A percentile compares a stretch with the other conserved stretches of the same genome.
These are phyloP conservation scores for Heliornis fulica DNA, from an alignment of 2,113 vertebrate species.

Conservation along the genomic window DNA sequence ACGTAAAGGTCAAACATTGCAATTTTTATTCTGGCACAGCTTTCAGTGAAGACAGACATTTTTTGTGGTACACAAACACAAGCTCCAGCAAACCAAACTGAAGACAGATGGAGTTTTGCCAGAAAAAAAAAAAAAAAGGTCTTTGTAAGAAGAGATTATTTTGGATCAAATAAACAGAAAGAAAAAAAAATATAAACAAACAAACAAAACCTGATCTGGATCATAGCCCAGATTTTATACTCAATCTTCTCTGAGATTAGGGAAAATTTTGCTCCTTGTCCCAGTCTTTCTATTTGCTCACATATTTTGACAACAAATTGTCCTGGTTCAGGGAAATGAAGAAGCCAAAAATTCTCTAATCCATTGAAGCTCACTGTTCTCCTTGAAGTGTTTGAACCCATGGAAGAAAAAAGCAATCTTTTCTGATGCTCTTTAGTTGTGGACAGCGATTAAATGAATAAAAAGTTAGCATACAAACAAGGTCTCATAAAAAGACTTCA, in stretches of 20 bases:
- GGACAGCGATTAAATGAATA: slow-evolving; percentile 29
- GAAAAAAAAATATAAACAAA: background rate
- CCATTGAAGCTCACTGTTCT: slow-evolving; percentile 4
- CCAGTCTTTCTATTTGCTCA: background rate
- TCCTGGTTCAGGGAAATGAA: background rate
- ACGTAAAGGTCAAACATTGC: background rate
- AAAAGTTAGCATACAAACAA: slow-evolving; percentile 1
- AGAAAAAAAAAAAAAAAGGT: background rate
- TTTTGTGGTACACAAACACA: background rate
- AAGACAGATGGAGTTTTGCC: background rate
- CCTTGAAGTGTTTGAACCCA: background rate
- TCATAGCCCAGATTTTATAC: background rate
- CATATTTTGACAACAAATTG: slow-evolving; percentile 33
- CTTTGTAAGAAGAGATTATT: background rate
- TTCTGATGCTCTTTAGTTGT: background rate
- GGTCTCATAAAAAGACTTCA: background rate
- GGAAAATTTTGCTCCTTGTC: background rate
- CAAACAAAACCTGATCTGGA: background rate
- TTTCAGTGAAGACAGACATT: background rate
- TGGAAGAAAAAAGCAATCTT: background rate
- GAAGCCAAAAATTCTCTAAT: background rate
- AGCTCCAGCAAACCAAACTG: background rate
- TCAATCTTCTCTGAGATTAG: background rate
- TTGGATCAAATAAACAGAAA: background rate
- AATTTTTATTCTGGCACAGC: background rate